Evolutionary conservation across 1,140 invertebrate genomes (phyloP).

Genomic region (honey bee (Apis mellifera)): Amel_HAv3.1 CM009933.2:8257501-8258000

Average conservation of each 20-base stretch:
- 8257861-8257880: too few relatives aligned
- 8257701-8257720: not conserved
- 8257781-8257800: not conserved
- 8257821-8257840: not conserved
- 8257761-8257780: not conserved
- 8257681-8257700: conserved; percentile 15
- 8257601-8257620: not conserved
- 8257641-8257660: not conserved
- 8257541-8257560: not conserved
- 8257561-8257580: not conserved
- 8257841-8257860: not conserved
- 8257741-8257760: not conserved
- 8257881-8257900: not conserved
- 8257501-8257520: not conserved
- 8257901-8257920: not conserved
- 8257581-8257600: too few relatives aligned
- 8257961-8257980: conserved; percentile 38
- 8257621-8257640: not conserved
- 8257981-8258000: conserved; percentile 55
- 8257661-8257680: conserved; percentile 25
- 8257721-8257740: conserved; percentile 39
- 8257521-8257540: not conserved
- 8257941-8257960: conserved; percentile 42
- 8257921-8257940: conserved; percentile 33
- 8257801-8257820: not conserved